A percentile compares a stretch with the other conserved stretches of the same genome.
Evolutionary conservation across 2,113 vertebrate species (phyloP).

Genomic region (Hemibagrus wyckioides): DNA sequence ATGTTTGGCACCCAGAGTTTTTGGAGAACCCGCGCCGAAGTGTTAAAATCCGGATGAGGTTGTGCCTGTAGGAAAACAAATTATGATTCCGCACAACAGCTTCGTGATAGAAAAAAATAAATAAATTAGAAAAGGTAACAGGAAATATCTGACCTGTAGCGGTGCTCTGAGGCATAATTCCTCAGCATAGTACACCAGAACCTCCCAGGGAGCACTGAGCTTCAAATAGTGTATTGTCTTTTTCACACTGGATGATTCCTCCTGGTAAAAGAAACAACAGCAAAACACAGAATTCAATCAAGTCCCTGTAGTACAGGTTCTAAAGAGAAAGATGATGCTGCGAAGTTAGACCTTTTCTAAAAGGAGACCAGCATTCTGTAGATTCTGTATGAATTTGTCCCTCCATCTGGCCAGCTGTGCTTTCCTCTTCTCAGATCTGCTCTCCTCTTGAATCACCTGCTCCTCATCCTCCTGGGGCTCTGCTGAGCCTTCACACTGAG

Average conservation of each 20-base stretch:
- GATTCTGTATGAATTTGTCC: conserved; percentile 71
- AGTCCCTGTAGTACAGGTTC: neutral
- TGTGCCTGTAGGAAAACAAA: conserved; percentile 66
- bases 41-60: conserved; percentile 69
- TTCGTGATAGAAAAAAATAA: neutral
- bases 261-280: conserved; percentile 60
- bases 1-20: conserved; percentile 68
- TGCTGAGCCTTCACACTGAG: conserved; percentile 44
- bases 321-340: neutral
- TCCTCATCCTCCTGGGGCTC: conserved; percentile 13
- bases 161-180: conserved; percentile 74
- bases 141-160: conserved; percentile 68
- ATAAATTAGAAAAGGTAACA: neutral
- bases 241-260: conserved; percentile 73
- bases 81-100: neutral
- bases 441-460: conserved; percentile 53
- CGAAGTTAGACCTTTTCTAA: conserved; percentile 70
- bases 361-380: conserved; percentile 66
- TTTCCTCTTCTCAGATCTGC: conserved; percentile 67
- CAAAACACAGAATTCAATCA: neutral
- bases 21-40: conserved; percentile 64
- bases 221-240: conserved; percentile 74
- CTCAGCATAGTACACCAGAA: conserved; percentile 70
- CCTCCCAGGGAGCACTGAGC: conserved; percentile 74
- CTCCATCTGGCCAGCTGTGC: conserved; percentile 65